These are phyloP conservation scores for Cirrhinus mrigala DNA, from an alignment of 2,797 vertebrate species.

Conservation along the genomic window DNA sequence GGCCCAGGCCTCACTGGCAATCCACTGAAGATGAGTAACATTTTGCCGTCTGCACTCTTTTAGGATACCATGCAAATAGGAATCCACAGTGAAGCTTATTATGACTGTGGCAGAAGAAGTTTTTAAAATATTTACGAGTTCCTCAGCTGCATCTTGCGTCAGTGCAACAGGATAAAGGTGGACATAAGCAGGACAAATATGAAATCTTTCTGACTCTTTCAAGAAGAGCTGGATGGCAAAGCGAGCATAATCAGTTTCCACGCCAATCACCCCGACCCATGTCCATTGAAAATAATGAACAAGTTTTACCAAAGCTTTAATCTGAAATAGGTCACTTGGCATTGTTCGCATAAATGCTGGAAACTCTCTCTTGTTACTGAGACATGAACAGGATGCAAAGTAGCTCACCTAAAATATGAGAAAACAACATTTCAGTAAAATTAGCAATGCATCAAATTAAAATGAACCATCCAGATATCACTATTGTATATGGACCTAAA, in stretches of 20 bases:
- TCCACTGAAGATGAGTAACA: slow-evolving; percentile 79
- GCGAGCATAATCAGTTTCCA: slow-evolving; percentile 81
- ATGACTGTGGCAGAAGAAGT: slow-evolving; percentile 77
- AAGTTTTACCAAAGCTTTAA: slow-evolving; percentile 74
- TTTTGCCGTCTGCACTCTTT: slow-evolving; percentile 75
- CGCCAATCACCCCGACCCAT: slow-evolving; percentile 83
- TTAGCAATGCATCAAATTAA: neutral
- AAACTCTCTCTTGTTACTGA: slow-evolving; percentile 83
- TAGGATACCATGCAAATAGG: slow-evolving; percentile 74
- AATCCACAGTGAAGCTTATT: slow-evolving; percentile 80
- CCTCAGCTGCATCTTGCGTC: slow-evolving; percentile 68
- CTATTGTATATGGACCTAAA: neutral
- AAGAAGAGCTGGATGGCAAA: slow-evolving; percentile 83
- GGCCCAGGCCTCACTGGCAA: slow-evolving; percentile 83
- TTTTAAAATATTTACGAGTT: slow-evolving; percentile 68
- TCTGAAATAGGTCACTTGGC: slow-evolving; percentile 79
- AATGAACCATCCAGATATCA: neutral
- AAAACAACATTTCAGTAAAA: neutral
- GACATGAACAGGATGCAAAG: slow-evolving; percentile 81
- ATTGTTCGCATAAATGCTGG: slow-evolving; percentile 80
- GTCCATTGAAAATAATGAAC: slow-evolving; percentile 82
- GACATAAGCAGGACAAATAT: slow-evolving; percentile 80
- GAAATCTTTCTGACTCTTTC: slow-evolving; percentile 72
- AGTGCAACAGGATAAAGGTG: slow-evolving; percentile 79
- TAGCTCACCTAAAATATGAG: slow-evolving; percentile 79